A percentile compares a stretch with the other conserved stretches of the same genome.
These are phyloP conservation scores for Trichosurus vulpecula DNA, from an alignment of 2,797 vertebrate genomes.

Conservation along the genomic window DNA sequence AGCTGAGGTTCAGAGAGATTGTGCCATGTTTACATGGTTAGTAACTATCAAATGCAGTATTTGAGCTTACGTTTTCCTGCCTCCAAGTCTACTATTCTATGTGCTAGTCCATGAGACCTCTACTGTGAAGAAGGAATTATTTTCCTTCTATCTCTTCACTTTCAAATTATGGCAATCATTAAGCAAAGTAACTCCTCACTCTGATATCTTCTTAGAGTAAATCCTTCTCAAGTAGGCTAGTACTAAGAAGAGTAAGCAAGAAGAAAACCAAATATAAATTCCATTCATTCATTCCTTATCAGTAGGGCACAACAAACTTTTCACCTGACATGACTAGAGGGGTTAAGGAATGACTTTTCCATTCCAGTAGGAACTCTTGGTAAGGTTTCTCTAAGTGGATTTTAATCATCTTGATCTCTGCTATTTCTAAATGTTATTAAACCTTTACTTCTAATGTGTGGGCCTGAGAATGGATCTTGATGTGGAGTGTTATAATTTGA, in stretches of 20 bases:
- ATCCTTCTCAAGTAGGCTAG: conserved; percentile 56
- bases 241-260: conserved; percentile 67
- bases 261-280: conserved; percentile 47
- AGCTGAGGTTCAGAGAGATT: background rate
- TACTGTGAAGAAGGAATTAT: conserved; percentile 2
- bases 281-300: background rate
- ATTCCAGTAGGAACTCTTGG: background rate
- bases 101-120: background rate
- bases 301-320: conserved; percentile 45
- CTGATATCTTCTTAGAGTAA: conserved; percentile 63
- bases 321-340: background rate
- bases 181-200: conserved; percentile 65
- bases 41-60: background rate
- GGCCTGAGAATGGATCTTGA: background rate
- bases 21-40: background rate
- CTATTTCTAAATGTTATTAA: background rate
- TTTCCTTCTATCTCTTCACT: background rate
- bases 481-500: background rate
- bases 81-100: background rate
- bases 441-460: background rate
- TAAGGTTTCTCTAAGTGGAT: background rate
- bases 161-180: conserved; percentile 27
- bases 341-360: background rate
- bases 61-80: background rate
- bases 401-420: background rate